Evolutionary conservation across 1,140 invertebrate genomes (phyloP).

Genomic region (Drosophila pachea): DNA sequence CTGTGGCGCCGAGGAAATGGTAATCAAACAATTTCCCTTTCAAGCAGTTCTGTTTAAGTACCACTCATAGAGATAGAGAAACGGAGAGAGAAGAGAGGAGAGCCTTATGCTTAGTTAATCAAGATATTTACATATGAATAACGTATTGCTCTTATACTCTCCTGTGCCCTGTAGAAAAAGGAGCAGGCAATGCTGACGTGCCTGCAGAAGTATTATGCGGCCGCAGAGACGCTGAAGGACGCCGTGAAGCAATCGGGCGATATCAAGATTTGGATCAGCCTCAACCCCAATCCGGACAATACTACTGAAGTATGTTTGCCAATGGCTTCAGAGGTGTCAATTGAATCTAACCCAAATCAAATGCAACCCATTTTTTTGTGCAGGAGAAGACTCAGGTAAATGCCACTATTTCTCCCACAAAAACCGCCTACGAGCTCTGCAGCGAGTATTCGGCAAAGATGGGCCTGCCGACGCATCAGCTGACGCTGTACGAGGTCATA

Average conservation of each 20-base stretch:
- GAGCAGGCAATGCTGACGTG: slow-evolving; percentile 86
- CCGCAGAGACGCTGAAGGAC: slow-evolving; percentile 79
- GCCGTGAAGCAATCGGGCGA: slow-evolving; percentile 86
- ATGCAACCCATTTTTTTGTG: background rate
- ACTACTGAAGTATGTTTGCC: slow-evolving; percentile 57
- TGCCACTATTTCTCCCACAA: slow-evolving; percentile 84
- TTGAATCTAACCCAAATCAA: background rate
- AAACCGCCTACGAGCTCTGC: slow-evolving; percentile 87
- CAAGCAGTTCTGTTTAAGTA: no score
- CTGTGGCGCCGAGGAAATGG: slow-evolving; percentile 79
- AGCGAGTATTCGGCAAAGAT: slow-evolving; percentile 84
- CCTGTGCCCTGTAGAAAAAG: slow-evolving; percentile 75
- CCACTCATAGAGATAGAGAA: no score
- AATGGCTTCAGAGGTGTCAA: background rate
- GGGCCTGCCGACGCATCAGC: slow-evolving; percentile 82
- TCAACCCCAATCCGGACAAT: slow-evolving; percentile 72
- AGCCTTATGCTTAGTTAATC: no score
- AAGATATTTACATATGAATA: no score
- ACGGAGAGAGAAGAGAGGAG: no score
- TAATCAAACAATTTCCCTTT: slow-evolving; percentile 24
- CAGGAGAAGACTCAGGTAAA: slow-evolving; percentile 77
- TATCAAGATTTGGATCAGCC: slow-evolving; percentile 87
- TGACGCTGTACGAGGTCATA: slow-evolving; percentile 88
- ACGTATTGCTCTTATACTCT: no score
- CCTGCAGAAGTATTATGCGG: slow-evolving; percentile 84